These are phyloP conservation scores for Nothocercus julius DNA, from an alignment of 2,113 vertebrate species.

Conservation along the genomic window DNA sequence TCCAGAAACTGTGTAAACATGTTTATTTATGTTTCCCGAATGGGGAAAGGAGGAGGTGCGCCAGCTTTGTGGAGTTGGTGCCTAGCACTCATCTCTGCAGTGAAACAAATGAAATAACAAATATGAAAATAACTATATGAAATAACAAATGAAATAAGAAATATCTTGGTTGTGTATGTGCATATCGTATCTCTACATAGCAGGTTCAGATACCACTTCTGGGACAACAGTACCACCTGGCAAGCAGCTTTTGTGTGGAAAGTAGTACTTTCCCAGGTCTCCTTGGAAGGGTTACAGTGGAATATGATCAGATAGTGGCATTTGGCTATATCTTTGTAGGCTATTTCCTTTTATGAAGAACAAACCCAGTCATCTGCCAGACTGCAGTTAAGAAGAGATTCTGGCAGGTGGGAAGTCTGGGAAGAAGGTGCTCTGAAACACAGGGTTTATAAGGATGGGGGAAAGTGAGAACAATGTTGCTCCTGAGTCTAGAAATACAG, in stretches of 20 bases:
- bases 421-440: background rate
- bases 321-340: background rate
- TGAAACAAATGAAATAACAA: no score
- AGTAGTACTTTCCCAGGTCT: background rate
- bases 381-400: background rate
- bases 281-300: background rate
- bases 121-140: no score
- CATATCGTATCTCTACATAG: no score
- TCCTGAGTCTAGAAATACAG: background rate
- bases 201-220: no score
- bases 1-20: no score
- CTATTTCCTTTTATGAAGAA: background rate
- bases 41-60: no score
- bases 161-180: no score
- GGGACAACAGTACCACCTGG: background rate
- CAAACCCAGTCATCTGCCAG: background rate
- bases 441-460: background rate
- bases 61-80: no score
- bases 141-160: no score
- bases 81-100: no score
- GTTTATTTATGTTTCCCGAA: no score
- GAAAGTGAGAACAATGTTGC: background rate
- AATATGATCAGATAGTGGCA: background rate
- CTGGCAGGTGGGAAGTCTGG: background rate
- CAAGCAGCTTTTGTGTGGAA: background rate